Conservation (phyloP, 2,888 invertebrate genomes). For the Ariolimax columbianus region DNA sequence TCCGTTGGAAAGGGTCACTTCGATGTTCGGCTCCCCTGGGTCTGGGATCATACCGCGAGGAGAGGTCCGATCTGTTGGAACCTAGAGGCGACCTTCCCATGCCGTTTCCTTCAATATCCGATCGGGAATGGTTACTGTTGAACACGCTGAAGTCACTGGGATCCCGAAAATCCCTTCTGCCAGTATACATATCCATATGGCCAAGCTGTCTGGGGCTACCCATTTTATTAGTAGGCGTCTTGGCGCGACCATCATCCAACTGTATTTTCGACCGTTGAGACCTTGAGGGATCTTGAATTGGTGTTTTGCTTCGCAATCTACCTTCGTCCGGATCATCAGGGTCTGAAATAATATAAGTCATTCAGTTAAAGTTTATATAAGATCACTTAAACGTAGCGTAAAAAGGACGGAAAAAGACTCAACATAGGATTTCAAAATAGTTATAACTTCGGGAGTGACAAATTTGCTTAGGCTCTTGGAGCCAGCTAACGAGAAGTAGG, state of each 20-base stretch:
- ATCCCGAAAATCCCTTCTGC: constrained; percentile 44
- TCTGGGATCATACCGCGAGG: constrained; percentile 41
- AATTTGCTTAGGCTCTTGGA: too few species aligned
- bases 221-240: constrained; percentile 67
- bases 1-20: constrained; percentile 45
- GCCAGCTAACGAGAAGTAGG: too few species aligned
- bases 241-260: constrained; percentile 62
- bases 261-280: constrained; percentile 65
- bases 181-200: constrained; percentile 55
- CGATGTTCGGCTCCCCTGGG: constrained; percentile 21
- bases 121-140: constrained; percentile 59
- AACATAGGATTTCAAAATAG: too few species aligned
- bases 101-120: constrained; percentile 57
- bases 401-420: too few species aligned
- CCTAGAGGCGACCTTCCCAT: constrained; percentile 67
- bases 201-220: constrained; percentile 57
- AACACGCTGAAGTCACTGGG: constrained; percentile 45
- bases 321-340: constrained; percentile 48
- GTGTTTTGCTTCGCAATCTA: constrained; percentile 61
- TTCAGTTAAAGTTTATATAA: too few species aligned
- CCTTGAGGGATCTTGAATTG: constrained; percentile 48
- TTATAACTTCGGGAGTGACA: too few species aligned
- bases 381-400: too few species aligned
- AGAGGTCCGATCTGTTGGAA: constrained; percentile 54
- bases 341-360: constrained; percentile 24